Conservation (phyloP, 2,113 vertebrate species). For the Callipepla squamata region DNA sequence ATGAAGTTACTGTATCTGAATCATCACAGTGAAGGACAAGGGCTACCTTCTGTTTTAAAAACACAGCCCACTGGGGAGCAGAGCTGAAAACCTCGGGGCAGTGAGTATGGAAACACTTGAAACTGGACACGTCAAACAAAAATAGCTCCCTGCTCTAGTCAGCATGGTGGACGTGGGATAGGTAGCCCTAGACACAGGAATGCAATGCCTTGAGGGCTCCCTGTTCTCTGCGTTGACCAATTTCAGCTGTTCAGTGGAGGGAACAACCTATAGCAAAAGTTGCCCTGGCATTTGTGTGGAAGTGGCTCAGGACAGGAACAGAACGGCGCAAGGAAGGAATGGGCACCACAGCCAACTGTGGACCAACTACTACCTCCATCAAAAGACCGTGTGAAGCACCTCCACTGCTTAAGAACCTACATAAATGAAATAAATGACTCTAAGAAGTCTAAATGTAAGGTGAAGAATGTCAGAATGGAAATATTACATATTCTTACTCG, state of each 20-base stretch:
- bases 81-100: fast-evolving
- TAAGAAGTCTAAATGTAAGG: neutral
- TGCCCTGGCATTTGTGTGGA: fast-evolving
- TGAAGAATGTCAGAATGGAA: neutral
- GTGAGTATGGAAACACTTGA: neutral
- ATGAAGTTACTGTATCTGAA: slow-evolving; percentile 7
- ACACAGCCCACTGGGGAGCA: fast-evolving
- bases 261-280: neutral
- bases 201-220: neutral
- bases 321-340: neutral
- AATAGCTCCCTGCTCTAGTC: neutral
- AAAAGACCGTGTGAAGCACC: neutral
- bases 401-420: neutral
- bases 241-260: neutral
- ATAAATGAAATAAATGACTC: neutral
- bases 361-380: neutral
- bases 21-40: neutral
- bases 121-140: neutral
- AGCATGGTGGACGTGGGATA: fast-evolving
- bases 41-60: neutral
- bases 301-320: neutral
- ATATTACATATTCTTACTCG: neutral
- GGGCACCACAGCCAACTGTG: fast-evolving
- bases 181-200: neutral
- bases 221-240: neutral